Evolutionary conservation across 2,113 vertebrate species (phyloP).

Genomic region (Artemisiospiza belli): DNA sequence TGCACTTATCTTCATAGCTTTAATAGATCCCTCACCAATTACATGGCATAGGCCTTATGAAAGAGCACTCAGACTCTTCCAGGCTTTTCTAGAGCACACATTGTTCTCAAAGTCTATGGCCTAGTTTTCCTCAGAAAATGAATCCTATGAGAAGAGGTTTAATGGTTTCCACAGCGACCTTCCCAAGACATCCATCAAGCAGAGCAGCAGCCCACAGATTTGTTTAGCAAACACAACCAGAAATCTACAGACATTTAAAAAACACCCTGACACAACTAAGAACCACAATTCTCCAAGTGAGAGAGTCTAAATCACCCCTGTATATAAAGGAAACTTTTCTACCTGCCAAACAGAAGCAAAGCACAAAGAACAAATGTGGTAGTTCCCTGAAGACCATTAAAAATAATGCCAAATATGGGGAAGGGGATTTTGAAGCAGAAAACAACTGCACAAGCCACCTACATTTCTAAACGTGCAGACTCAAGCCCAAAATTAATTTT

Average conservation of each 20-base stretch:
- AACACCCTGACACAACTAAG: neutral
- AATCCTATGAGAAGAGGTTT: conserved; percentile 50
- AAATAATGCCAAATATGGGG: neutral
- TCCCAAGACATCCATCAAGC: conserved; percentile 38
- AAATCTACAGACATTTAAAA: neutral
- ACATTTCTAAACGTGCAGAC: neutral
- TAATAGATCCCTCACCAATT: neutral
- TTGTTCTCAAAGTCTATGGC: conserved; percentile 56
- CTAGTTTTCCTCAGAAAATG: conserved; percentile 68
- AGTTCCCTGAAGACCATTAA: neutral
- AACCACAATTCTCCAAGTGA: neutral
- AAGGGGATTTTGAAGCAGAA: neutral
- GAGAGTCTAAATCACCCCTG: neutral
- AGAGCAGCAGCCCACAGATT: conserved; percentile 13
- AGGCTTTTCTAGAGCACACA: conserved; percentile 30
- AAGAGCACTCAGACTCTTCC: neutral
- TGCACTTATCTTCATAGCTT: neutral
- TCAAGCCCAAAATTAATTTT: neutral
- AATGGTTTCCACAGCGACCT: conserved; percentile 70
- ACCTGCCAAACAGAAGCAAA: neutral
- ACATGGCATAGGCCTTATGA: neutral
- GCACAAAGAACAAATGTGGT: neutral
- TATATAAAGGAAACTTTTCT: neutral
- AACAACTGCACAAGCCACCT: neutral
- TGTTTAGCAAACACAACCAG: conserved; percentile 36